Evolutionary conservation across 2,113 vertebrate species (phyloP).

Genomic region (Coregonus clupeaformis): DNA sequence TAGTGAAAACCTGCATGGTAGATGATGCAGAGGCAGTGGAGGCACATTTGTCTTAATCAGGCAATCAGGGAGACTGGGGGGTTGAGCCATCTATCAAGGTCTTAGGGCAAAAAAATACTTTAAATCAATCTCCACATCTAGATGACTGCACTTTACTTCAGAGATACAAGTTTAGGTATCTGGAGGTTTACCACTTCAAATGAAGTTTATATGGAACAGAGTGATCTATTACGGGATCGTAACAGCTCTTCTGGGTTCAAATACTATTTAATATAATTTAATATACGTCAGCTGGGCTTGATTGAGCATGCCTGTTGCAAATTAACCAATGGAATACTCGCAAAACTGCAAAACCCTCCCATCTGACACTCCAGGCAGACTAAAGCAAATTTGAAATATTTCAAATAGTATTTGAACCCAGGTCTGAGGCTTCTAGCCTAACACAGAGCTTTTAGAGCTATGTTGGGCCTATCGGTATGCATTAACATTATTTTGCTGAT

Average conservation of each 20-base stretch:
- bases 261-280: no score
- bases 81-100: slow-evolving; percentile 60
- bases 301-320: no score
- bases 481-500: neutral
- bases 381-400: neutral
- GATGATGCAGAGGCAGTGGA: slow-evolving; percentile 32
- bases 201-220: slow-evolving; percentile 36
- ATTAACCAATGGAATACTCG: no score
- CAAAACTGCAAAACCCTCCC: no score
- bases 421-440: neutral
- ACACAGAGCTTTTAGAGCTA: neutral
- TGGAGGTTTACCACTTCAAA: slow-evolving; percentile 57
- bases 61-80: slow-evolving; percentile 58
- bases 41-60: slow-evolving; percentile 68
- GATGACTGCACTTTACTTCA: slow-evolving; percentile 52
- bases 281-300: slow-evolving; percentile 32
- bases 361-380: no score
- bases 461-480: no score
- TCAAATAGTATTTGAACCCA: slow-evolving; percentile 28
- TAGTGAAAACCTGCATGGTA: slow-evolving; percentile 60
- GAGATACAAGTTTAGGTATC: slow-evolving; percentile 30
- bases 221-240: slow-evolving; percentile 36
- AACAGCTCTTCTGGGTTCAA: neutral
- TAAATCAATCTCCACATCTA: slow-evolving; percentile 65
- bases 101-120: slow-evolving; percentile 54